Conservation (phyloP, 92 coral and sea anemone genomes). For the Diadumene lineata region DNA sequence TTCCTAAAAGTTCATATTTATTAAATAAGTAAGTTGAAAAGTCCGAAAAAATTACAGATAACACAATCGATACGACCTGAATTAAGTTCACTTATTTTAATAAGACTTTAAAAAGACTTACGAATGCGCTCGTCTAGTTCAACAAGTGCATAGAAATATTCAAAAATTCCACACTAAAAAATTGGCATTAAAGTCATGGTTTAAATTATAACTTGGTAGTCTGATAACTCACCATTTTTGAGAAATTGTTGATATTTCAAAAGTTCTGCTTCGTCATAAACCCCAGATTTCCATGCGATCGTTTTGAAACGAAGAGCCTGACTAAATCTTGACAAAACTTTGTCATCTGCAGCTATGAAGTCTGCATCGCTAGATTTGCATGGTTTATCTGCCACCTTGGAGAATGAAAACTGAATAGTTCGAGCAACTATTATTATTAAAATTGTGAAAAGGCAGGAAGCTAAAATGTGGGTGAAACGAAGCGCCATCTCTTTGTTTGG, state of each 20-base stretch:
- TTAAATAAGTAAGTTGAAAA: too few species aligned
- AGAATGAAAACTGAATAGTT: constrained; percentile 57
- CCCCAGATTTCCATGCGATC: constrained; percentile 54
- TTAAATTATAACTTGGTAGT: too few species aligned
- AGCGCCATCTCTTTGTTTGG: constrained; percentile 20
- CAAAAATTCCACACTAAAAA: too few species aligned
- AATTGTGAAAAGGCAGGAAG: constrained; percentile 30
- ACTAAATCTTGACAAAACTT: constrained; percentile 55
- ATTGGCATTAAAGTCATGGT: too few species aligned
- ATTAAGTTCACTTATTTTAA: too few species aligned
- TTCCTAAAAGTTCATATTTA: too few species aligned
- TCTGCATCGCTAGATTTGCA: constrained; percentile 55
- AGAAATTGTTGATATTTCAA: constrained; percentile 64
- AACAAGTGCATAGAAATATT: too few species aligned
- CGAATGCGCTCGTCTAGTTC: too few species aligned
- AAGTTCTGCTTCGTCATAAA: constrained; percentile 65
- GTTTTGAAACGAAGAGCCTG: constrained; percentile 73
- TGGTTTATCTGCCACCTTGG: constrained; percentile 45
- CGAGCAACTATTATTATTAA: constrained; percentile 43
- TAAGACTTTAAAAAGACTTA: too few species aligned
- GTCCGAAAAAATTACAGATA: too few species aligned
- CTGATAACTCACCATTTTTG: constrained; percentile 58
- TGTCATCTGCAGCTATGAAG: constrained; percentile 56
- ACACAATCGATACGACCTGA: too few species aligned
- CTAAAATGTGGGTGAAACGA: constrained; percentile 22